phyloP scores from a whole-genome alignment of 2,113 vertebrate genomes.

The Paradoxurus hermaphroditus region DNA sequence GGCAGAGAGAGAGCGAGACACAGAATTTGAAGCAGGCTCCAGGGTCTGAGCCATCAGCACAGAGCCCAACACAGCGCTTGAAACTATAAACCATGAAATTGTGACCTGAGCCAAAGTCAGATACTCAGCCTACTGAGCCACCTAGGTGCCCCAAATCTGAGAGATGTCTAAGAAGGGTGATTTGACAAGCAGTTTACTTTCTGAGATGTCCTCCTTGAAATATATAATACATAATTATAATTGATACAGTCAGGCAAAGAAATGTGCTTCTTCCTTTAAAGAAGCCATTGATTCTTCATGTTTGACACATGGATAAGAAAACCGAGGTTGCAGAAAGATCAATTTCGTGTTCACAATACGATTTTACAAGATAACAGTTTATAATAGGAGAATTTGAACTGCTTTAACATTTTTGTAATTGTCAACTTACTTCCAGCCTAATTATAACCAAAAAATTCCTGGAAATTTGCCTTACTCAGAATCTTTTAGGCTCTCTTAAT shows the following conservation, averaged over 20 bases:
- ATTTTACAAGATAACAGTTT: neutral
- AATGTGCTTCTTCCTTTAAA: neutral
- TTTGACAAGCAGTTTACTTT: neutral
- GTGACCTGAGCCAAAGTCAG: no score
- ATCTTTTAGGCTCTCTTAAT: constrained; percentile 41
- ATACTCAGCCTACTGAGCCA: no score
- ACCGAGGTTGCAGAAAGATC: neutral
- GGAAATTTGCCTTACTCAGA: neutral
- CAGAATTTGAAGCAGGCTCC: no score
- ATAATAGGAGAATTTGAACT: neutral
- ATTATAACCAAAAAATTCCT: neutral
- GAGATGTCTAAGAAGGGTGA: neutral
- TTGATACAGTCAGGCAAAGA: neutral
- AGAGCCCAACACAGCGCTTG: no score
- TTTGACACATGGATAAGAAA: neutral
- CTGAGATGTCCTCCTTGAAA: neutral
- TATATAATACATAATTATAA: neutral
- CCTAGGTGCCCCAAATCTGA: neutral
- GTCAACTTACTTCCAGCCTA: neutral
- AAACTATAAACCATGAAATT: no score
- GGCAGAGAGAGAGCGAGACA: no score
- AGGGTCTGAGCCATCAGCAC: no score
- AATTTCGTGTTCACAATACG: neutral
- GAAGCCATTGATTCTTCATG: neutral
- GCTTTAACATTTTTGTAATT: neutral